Evolutionary conservation across 2,113 vertebrate species (phyloP), one percentile per base, ranked within the genome.

Genomic region (Cyprinodon brontotheroides): DNA sequence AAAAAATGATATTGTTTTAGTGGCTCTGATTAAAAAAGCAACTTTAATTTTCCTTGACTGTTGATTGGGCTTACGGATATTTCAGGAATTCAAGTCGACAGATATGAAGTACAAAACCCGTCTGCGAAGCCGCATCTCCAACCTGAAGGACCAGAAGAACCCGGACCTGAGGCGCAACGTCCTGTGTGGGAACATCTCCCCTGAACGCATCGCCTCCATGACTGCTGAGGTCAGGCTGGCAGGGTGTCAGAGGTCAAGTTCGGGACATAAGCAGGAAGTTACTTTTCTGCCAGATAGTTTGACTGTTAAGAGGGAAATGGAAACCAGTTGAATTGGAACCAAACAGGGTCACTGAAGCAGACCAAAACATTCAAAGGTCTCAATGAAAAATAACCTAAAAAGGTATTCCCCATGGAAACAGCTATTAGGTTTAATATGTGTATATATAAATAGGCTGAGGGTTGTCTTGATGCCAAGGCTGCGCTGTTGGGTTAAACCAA

Each of bases 141-240:
- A 99, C 80, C 94, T 99, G 72, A 98, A 96, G 90, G 98, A 99
- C 76, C 96, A 96, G 75, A 99, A 98, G 92, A 99, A 99, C 36
- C 98, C 98, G 0, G 95, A 96, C 47, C 93, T 99, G 84, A 95
- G 97, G 0, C 95, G 96, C 8, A 97, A 96, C 0, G 97, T 99
- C 39, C 90, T 99, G 14, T 95, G 96, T 47, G 97, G 98, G 0
- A 93, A 91, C 79, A 98, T 99, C 22, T 91, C 93, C 0, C 87
- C 97, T 0, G 95, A 96, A 61, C 94, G 96, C 89, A 98, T 99
- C 0, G 96, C 98, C 0, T 93, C 89, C 87, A 99, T 99, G 98
- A 96, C 93, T 0, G 96, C 97, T 0, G 97, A 99, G 97, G 98
- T 99, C 82, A 86, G 94, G 15, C 47, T 0, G 0, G 0, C 10